phyloP scores from a whole-genome alignment of 2,113 vertebrate genomes.

The Periophthalmodon schlosseri region DNA sequence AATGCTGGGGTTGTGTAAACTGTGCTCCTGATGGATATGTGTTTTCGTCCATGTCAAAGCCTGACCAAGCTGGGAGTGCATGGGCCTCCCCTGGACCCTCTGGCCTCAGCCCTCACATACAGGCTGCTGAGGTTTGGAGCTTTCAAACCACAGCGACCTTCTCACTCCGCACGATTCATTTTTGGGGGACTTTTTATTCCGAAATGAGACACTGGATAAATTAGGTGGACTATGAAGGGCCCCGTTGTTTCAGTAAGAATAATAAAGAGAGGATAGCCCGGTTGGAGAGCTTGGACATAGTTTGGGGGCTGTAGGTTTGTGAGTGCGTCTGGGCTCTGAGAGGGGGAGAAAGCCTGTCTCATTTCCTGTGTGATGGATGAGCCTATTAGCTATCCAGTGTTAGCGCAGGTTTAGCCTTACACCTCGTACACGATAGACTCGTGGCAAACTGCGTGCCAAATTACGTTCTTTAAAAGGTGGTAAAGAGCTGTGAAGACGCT shows the following conservation, averaged over 20 bases:
- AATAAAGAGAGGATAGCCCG: conserved; percentile 69
- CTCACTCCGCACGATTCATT: conserved; percentile 51
- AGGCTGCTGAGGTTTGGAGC: conserved; percentile 68
- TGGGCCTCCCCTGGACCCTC: conserved; percentile 62
- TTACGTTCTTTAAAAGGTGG: not conserved
- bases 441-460: conserved; percentile 31
- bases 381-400: conserved; percentile 59
- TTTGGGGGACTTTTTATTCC: conserved; percentile 52
- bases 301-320: conserved; percentile 41
- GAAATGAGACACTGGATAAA: conserved; percentile 75
- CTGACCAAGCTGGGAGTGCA: conserved; percentile 53
- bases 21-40: conserved; percentile 64
- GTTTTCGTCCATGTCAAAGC: conserved; percentile 59
- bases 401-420: conserved; percentile 62
- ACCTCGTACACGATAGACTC: conserved; percentile 33
- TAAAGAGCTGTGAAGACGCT: conserved; percentile 6
- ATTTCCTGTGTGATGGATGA: conserved; percentile 72
- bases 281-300: conserved; percentile 52
- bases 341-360: conserved; percentile 42
- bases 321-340: conserved; percentile 38
- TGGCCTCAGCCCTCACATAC: conserved; percentile 49
- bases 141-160: conserved; percentile 70
- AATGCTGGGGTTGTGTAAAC: conserved; percentile 59
- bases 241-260: conserved; percentile 69
- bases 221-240: conserved; percentile 62